Evolutionary conservation across 2,797 vertebrate genomes (phyloP), one percentile per base, ranked within the genome.

Genomic region (Cetoscarus ocellatus): DNA sequence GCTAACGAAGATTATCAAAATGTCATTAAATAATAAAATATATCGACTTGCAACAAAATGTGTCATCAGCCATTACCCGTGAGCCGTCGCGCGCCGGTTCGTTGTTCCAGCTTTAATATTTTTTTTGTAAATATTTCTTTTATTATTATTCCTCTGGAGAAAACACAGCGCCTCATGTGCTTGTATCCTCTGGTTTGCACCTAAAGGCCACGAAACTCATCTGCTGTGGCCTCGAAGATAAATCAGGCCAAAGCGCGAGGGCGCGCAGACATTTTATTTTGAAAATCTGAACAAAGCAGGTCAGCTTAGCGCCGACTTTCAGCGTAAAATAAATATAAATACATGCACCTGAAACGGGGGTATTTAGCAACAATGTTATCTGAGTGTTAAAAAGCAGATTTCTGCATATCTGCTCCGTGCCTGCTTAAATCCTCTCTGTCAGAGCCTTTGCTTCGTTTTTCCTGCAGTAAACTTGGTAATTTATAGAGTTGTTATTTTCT

Each of bases 401-500:
- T 52, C 19, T 69, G 63, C 39, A 45, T 3, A 17, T 56, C 8
- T 36, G 10, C 55, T 57, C 15, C 60, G 6, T 53, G 42, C 39
- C 18, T 67, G 61, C 6, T 10, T 60, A 44, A 57, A 61, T 27
- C 57, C 19, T 53, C 18, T 47, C 36, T 40, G 72, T 63, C 58
- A 68, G 40, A 76, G 65, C 17, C 52, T 6, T 40, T 1, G 14
- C 61, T 80, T 79, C 83, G 69, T 80, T 87, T 84, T 84, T 76
- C 76, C 27, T 60, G 69, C 75, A 73, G 27, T 78, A 78, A 82
- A 77, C 69, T 51, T 1, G 35, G 52, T 79, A 67, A 80, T 86
- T 88, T 85, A 85, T 74, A 38, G 79, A 74, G 66, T 73, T 80
- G 79, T 82, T 86, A 64, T 86, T 88, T 80, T 87, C 68, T 70